Conservation (phyloP, 2,888 invertebrate species). For the Dorcus parallelipipedus region DNA sequence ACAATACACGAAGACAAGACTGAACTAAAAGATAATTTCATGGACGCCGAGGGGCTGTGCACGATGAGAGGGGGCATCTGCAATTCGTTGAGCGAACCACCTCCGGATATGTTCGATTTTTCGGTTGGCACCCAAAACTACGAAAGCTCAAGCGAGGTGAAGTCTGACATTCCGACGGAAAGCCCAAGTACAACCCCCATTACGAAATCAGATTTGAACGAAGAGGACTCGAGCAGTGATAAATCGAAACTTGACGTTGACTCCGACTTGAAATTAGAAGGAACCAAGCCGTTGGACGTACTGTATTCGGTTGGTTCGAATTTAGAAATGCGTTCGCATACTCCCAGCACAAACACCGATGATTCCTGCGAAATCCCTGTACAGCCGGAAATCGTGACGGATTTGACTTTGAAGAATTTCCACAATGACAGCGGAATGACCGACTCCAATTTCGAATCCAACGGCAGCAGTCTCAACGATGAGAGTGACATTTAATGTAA, state of each 20-base stretch:
- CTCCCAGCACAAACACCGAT: constrained; percentile 30
- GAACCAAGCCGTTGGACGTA: constrained; percentile 25
- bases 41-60: constrained; percentile 35
- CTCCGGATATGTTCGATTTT: constrained; percentile 47
- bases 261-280: constrained; percentile 11
- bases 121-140: constrained; percentile 16
- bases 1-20: background rate
- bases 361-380: constrained; percentile 46
- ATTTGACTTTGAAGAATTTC: constrained; percentile 14
- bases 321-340: constrained; percentile 8
- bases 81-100: constrained; percentile 48
- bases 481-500: constrained; percentile 4
- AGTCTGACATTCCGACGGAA: background rate
- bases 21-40: constrained; percentile 8
- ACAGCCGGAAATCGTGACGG: constrained; percentile 43
- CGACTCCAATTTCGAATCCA: constrained; percentile 3
- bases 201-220: constrained; percentile 8
- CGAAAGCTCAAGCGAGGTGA: constrained; percentile 1
- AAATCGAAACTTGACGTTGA: background rate
- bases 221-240: constrained; percentile 6
- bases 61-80: constrained; percentile 46
- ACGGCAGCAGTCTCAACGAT: background rate
- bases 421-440: constrained; percentile 9
- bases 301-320: constrained; percentile 32
- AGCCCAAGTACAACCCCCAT: background rate